phyloP scores from a whole-genome alignment of 2,113 vertebrate genomes.

The Corvus hawaiiensis region DNA sequence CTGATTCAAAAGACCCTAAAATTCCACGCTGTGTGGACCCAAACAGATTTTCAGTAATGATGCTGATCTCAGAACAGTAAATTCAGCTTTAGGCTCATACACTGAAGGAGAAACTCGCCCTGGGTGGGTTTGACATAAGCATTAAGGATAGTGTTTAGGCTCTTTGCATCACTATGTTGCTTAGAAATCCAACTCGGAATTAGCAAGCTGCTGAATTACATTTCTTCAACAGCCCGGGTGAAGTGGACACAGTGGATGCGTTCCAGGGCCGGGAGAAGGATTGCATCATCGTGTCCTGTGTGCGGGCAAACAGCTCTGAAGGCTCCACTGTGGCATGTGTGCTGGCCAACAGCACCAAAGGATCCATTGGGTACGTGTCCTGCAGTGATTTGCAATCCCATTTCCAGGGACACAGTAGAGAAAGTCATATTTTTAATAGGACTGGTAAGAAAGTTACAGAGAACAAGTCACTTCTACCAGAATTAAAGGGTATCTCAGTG shows the following conservation, averaged over 20 bases:
- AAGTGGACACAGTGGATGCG: constrained; percentile 84
- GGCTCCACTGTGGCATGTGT: not conserved
- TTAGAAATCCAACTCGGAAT: not conserved
- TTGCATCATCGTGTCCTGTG: constrained; percentile 85
- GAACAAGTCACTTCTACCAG: not conserved
- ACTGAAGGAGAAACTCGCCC: not conserved
- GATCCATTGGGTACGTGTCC: constrained; percentile 80
- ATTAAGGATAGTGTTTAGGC: not conserved
- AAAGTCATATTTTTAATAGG: accelerated
- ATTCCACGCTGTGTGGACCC: not conserved
- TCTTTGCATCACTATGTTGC: not conserved
- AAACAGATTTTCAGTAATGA: not conserved
- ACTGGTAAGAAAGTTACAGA: not conserved
- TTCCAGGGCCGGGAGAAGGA: constrained; percentile 88
- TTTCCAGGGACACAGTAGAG: not conserved
- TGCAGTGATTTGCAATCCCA: not conserved
- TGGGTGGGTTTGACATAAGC: not conserved
- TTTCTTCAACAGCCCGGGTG: constrained; percentile 61
- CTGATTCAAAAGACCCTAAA: not conserved
- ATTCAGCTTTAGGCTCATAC: not conserved
- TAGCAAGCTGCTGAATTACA: not conserved
- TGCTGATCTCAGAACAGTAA: not conserved
- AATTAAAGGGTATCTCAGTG: not conserved
- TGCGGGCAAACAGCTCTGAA: constrained; percentile 69
- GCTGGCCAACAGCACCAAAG: constrained; percentile 69